Evolutionary conservation across 2,888 invertebrate genomes (phyloP).

Genomic region (Leucophenga montana): DNA sequence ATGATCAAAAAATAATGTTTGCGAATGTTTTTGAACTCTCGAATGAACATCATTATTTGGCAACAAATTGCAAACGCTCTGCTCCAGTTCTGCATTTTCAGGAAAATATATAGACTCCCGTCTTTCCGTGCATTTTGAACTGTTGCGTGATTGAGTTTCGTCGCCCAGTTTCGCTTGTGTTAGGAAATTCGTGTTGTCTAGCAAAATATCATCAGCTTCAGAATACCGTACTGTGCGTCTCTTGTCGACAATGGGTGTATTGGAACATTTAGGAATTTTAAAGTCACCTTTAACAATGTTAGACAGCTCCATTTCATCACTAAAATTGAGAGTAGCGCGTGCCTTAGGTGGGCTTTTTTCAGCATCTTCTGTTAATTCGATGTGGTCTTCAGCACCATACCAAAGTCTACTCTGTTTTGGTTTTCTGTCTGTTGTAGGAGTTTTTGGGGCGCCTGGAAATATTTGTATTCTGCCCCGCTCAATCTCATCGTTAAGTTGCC

Average conservation of each 20-base stretch:
- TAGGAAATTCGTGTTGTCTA: conserved; percentile 61
- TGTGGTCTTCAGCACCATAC: conserved; percentile 34
- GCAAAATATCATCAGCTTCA: conserved; percentile 56
- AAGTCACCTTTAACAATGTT: neutral
- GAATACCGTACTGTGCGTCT: conserved; percentile 48
- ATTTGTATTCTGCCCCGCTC: conserved; percentile 58
- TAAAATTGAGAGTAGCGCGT: conserved; percentile 46
- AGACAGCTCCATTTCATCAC: conserved; percentile 43
- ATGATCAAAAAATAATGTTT: neutral
- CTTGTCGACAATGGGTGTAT: neutral
- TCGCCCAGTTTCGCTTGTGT: conserved; percentile 57
- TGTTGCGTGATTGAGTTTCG: conserved; percentile 55
- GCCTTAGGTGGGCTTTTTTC: conserved; percentile 34
- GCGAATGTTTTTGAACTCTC: neutral
- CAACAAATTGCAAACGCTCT: no score
- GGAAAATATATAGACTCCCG: conserved; percentile 41
- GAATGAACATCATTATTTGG: no score
- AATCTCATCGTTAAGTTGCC: conserved; percentile 59
- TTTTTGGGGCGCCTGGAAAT: conserved; percentile 53
- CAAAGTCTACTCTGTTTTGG: conserved; percentile 31
- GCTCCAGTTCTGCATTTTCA: neutral
- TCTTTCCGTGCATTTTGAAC: conserved; percentile 45
- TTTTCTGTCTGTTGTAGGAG: conserved; percentile 44
- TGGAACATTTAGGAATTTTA: conserved; percentile 18
- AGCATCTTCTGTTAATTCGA: neutral